Conservation (phyloP, 2,113 vertebrate genomes). For the Prietella phreatophila region DNA sequence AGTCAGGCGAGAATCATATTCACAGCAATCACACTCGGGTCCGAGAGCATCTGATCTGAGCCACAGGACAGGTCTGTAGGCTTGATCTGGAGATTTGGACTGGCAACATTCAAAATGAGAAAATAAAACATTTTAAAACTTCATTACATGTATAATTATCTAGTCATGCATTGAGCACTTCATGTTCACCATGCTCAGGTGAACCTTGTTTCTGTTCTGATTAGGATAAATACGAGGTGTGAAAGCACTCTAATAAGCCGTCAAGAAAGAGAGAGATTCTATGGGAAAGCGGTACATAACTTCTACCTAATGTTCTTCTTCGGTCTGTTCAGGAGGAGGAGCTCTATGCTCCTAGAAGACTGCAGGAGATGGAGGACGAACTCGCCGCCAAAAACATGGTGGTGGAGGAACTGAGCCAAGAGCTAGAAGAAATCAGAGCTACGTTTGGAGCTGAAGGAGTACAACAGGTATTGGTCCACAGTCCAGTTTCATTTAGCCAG, state of each 20-base stretch:
- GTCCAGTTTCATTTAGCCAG: not conserved
- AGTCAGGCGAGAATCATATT: not conserved
- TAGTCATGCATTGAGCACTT: not conserved
- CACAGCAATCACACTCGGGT: not conserved
- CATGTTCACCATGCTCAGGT: not conserved
- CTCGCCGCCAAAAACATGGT: conserved; percentile 80
- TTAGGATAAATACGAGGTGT: not conserved
- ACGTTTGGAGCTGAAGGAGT: conserved; percentile 85
- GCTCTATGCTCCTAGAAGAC: conserved; percentile 65
- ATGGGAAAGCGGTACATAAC: not conserved
- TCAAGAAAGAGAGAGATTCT: too few relatives aligned
- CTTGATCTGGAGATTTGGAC: not conserved
- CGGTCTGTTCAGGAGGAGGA: conserved; percentile 76
- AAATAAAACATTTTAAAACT: not conserved
- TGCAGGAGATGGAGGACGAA: conserved; percentile 81
- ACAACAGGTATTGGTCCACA: conserved; percentile 79
- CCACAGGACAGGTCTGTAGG: not conserved
- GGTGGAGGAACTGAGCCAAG: conserved; percentile 83
- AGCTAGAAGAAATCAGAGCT: conserved; percentile 85
- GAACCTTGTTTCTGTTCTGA: not conserved
- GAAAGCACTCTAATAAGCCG: not conserved
- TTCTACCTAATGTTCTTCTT: not conserved
- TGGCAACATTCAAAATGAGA: not conserved
- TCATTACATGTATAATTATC: not conserved
- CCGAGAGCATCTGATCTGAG: not conserved